Conservation (phyloP, 2,797 vertebrate species). For the Epinephelus awoara region DNA sequence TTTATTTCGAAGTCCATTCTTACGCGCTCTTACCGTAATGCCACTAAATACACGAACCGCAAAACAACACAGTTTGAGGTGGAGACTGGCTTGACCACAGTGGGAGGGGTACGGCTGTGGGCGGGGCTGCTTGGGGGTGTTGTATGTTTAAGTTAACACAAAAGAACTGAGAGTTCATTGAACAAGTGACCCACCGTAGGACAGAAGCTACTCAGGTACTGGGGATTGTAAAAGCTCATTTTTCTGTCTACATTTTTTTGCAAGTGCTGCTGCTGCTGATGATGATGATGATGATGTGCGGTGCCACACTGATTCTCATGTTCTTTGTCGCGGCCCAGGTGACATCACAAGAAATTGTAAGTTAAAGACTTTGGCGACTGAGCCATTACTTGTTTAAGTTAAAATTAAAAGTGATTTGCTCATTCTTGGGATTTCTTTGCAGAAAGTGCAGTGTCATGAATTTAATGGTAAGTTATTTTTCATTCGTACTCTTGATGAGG, state of each 20-base stretch:
- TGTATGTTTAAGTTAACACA: background rate
- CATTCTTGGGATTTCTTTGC: constrained; percentile 18
- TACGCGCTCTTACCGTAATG: no score
- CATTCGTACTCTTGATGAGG: background rate
- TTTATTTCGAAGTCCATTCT: no score
- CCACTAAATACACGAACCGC: no score
- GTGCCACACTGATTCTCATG: constrained; percentile 2
- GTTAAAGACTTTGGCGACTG: constrained; percentile 24
- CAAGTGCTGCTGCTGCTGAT: background rate
- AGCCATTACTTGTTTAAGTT: background rate
- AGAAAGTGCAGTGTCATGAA: constrained; percentile 31
- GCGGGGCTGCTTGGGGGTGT: background rate
- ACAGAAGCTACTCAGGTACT: accelerated
- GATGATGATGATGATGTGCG: constrained; percentile 39
- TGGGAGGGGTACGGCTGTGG: background rate
- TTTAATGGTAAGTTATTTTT: constrained; percentile 3
- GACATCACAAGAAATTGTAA: constrained; percentile 60
- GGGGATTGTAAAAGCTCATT: background rate
- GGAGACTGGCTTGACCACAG: no score
- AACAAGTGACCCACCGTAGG: background rate
- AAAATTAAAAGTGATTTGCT: accelerated
- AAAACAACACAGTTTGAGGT: no score
- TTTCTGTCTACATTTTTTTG: background rate
- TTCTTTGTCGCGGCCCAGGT: background rate
- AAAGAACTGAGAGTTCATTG: no score